These are phyloP conservation scores for Bombus ignitus DNA, from an alignment of 1,140 invertebrate genomes.

Conservation along the genomic window DNA sequence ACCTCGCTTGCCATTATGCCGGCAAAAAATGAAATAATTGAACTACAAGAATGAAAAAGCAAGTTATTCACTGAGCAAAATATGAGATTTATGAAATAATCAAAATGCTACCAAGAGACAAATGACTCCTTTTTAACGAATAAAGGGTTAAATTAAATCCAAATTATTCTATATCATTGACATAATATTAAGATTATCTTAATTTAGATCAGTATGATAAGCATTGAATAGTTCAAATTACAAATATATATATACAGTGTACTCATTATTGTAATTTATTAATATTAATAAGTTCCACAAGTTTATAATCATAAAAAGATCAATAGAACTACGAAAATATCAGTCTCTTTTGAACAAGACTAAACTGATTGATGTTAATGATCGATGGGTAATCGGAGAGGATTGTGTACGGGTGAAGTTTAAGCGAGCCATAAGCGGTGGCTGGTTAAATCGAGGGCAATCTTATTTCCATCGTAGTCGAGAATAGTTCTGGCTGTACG, in stretches of 20 bases:
- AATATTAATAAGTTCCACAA: too few species aligned
- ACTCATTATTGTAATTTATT: too few species aligned
- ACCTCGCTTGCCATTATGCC: not conserved
- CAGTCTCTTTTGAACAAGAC: not conserved
- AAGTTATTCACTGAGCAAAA: not conserved
- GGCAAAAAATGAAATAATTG: not conserved
- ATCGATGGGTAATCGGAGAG: not conserved
- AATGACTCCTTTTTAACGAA: not conserved
- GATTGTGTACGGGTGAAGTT: not conserved
- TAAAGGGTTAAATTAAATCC: not conserved
- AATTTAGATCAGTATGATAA: not conserved
- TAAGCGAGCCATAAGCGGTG: slow-evolving; percentile 29
- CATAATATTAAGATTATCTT: not conserved
- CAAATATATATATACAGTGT: too few species aligned
- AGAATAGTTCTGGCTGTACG: slow-evolving; percentile 45
- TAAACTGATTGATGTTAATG: not conserved
- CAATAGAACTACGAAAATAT: not conserved
- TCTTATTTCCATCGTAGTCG: slow-evolving; percentile 36
- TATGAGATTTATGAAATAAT: not conserved
- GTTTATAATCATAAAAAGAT: not conserved
- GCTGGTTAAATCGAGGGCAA: slow-evolving; percentile 20
- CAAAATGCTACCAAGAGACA: not conserved
- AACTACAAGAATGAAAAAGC: not conserved
- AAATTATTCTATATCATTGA: not conserved
- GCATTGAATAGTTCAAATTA: too few species aligned